These are phyloP conservation scores for Musca domestica DNA, from an alignment of 1,140 invertebrate genomes.

Conservation along the genomic window DNA sequence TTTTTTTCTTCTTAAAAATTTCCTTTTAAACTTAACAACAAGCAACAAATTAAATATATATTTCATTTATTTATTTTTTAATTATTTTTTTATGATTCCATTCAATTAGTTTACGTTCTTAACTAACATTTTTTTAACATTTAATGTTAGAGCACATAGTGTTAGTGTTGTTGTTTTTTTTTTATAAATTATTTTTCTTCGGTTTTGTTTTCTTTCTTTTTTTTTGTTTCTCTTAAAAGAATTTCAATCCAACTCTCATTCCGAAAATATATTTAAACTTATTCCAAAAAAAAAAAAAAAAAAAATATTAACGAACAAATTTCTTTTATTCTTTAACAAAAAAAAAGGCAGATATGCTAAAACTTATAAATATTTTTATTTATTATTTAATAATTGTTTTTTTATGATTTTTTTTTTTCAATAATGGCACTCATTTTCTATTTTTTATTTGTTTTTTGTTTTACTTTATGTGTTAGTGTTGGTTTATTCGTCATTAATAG, in stretches of 20 bases:
- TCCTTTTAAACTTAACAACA: constrained; percentile 16
- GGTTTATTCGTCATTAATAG: background rate
- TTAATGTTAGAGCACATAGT: constrained; percentile 20
- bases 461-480: constrained; percentile 22
- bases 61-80: background rate
- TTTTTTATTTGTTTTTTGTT: constrained; percentile 5
- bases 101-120: background rate
- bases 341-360: background rate
- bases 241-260: too few species aligned
- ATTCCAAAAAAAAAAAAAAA: too few species aligned
- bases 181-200: background rate
- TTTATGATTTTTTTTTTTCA: constrained; percentile 14
- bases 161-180: background rate
- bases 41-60: constrained; percentile 18
- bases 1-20: background rate
- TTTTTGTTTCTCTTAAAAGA: too few species aligned
- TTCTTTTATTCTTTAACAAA: background rate
- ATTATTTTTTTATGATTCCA: constrained; percentile 10
- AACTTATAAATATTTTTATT: constrained; percentile 4
- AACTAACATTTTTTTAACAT: constrained; percentile 12
- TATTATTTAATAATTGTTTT: constrained; percentile 19
- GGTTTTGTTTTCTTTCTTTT: too few species aligned
- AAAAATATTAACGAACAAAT: background rate
- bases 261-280: too few species aligned
- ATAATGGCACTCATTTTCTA: constrained; percentile 22